Base-by-base conservation (phyloP, 2,888 invertebrate species). In the Aphodius granarius region DNA sequence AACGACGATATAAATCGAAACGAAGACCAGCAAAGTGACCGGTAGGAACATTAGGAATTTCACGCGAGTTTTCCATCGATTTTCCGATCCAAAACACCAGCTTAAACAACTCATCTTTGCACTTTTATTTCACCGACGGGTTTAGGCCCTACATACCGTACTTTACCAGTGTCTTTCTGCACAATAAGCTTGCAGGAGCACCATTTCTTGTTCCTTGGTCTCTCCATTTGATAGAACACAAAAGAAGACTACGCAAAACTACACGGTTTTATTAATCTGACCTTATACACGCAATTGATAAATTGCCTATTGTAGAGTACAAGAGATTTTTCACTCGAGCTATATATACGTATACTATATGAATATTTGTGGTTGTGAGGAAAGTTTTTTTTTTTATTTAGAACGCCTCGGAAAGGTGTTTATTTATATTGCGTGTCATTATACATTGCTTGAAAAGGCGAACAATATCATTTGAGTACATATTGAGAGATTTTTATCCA, bases 11-110 rank as follows among this genome's bases (percentile, higher is more conserved):
- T 75, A 72, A 0, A 63, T 64, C 21, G 72, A 19, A 6, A 75
- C 62, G 21, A 75, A 13, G 9, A 66, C 20, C 72, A 75, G 17
- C 16, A 75, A 66, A 18, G 88, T 81, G 23, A 87, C 83, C 4
- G 88, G 88, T 71, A 88, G 82, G 77, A 88, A 82, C 23, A 87
- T 85, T 79, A 88, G 83, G 77, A 85, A 81, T 80, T 87, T 87
- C 21, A 88, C 83, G 78, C 86, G 86, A 73, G 84, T 83, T 76
- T 85, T 85, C 87, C 88, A 88, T 76, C 85, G 81, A 79, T 85
- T 84, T 79, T 87, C 87, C 62, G 86, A 86, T 21, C 88, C 88
- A 77, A 88, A 85, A 79, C 88, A 88, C 88, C 88, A 88, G 81
- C 88, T 88, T 78, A 73, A 82, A 81, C 13, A 19, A 9, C 19